These are phyloP conservation scores for Myotis pilosus DNA, from an alignment of 2,797 vertebrate species.

Conservation along the genomic window DNA sequence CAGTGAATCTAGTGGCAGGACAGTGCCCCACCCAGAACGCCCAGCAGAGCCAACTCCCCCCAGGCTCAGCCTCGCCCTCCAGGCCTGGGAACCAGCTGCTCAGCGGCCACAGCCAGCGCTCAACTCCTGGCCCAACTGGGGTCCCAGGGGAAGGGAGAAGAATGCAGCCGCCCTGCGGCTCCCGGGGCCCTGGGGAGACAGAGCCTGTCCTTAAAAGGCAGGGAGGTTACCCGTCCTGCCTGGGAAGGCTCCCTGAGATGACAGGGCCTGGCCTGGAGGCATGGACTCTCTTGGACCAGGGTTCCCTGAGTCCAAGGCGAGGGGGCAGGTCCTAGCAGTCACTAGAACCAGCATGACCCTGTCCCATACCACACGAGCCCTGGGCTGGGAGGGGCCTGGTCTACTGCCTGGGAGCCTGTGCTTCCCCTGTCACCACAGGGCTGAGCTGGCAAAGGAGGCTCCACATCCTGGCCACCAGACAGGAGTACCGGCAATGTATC, in stretches of 20 bases:
- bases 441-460: not conserved
- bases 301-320: not conserved
- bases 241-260: conserved; percentile 42
- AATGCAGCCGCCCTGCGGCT: conserved; percentile 28
- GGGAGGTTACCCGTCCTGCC: not conserved
- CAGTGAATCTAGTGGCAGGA: accelerated
- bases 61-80: not conserved
- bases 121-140: not conserved
- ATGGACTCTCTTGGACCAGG: not conserved
- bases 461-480: not conserved
- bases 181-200: not conserved
- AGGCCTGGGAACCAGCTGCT: not conserved
- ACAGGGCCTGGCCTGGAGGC: not conserved
- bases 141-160: not conserved
- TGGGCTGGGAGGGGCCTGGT: not conserved
- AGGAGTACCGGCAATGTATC: not conserved
- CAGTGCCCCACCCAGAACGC: not conserved
- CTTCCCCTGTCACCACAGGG: not conserved
- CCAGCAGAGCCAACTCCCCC: not conserved
- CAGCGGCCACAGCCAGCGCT: not conserved
- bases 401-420: not conserved
- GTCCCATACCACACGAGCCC: not conserved
- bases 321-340: not conserved
- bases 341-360: not conserved
- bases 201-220: conserved; percentile 69